A percentile compares a stretch with the other conserved stretches of the same genome.
phyloP scores from a whole-genome alignment of 1,140 invertebrate species.

The Eumeta japonica region DNA sequence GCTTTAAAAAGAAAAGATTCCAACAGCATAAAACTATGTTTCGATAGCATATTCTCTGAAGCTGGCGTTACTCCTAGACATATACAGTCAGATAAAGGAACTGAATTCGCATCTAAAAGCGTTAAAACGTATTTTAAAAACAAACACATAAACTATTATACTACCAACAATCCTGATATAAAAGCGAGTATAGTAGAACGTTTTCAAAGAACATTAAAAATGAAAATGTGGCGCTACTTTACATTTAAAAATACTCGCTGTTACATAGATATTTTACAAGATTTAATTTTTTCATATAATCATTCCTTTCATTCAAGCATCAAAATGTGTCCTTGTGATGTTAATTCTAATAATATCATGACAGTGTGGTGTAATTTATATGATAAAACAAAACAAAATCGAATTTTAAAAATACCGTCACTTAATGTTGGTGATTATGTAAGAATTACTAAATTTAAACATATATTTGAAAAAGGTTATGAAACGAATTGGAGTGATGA shows the following conservation, averaged over 20 bases:
- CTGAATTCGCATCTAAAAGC: constrained; percentile 19
- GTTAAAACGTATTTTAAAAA: constrained; percentile 19
- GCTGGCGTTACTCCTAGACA: constrained; percentile 17
- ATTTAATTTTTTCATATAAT: constrained; percentile 35
- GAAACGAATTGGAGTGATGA: constrained; percentile 30
- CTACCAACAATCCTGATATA: constrained; percentile 32
- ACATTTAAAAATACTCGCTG: constrained; percentile 27
- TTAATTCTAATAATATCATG: constrained; percentile 24
- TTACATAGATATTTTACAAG: constrained; percentile 32
- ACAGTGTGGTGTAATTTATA: constrained; percentile 24
- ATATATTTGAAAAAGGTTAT: constrained; percentile 25
- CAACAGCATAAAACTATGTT: constrained; percentile 11
- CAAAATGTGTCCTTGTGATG: constrained; percentile 24
- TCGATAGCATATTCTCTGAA: constrained; percentile 18
- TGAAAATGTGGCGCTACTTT: constrained; percentile 41
- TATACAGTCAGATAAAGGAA: constrained; percentile 22
- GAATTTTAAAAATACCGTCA: constrained; percentile 5
- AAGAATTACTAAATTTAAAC: constrained; percentile 22
- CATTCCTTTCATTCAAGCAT: constrained; percentile 23
- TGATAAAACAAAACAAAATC: constrained; percentile 9
- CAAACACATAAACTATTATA: constrained; percentile 29
- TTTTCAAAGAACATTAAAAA: constrained; percentile 44
- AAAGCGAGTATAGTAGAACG: constrained; percentile 44
- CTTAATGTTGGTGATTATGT: constrained; percentile 16
- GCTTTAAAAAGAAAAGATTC: constrained; percentile 32